Evolutionary conservation across 2,797 vertebrate species (phyloP), one percentile per base, ranked within the genome.

Genomic region (Poecilia gillii): DNA sequence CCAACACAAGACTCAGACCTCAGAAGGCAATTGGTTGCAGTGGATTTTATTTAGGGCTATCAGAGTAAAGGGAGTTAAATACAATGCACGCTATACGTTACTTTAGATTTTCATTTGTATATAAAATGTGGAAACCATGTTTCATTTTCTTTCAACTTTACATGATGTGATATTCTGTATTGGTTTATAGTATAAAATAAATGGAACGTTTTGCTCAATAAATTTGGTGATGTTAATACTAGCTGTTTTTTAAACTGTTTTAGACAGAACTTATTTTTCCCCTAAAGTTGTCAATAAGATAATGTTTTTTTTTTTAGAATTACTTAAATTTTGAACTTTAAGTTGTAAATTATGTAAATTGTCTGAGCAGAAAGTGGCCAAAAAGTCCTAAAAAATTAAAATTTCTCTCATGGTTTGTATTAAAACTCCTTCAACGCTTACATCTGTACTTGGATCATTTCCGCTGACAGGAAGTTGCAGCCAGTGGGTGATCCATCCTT

Each of bases 401-500:
- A 41, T 51, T 55, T 55, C 1, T 9, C 66, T 31, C 28, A 20
- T 39, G 45, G 8, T 39, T 13, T 64, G 0, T 51, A 12, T 6
- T 51, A 23, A 79, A 76, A 53, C 7, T 39, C 18, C 0, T 0
- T 39, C 23, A 11, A 47, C 2, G 3, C 66, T 0, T 78, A 81
- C 73, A 46, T 3, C 59, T 57, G 75, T 11, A 66, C 33, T n/a
- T 74, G 25, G 14, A 70, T 77, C n/a, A 47, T 73, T 79, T 72
- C 36, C 7, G n/a, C 46, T 59, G 72, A 73, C 1, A 53, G 11
- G 46, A 77, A 31, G 41, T 53, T 78, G 18, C 51, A 73, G 45
- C 74, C 72, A 81, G 36, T 62, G 72, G 33, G 13, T 73, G 70
- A 82, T 46, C 62, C 13, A 11, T 64, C 74, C 57, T 28, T 75